These are phyloP conservation scores for Octodon degus DNA, from an alignment of 2,113 vertebrate species.

Conservation along the genomic window DNA sequence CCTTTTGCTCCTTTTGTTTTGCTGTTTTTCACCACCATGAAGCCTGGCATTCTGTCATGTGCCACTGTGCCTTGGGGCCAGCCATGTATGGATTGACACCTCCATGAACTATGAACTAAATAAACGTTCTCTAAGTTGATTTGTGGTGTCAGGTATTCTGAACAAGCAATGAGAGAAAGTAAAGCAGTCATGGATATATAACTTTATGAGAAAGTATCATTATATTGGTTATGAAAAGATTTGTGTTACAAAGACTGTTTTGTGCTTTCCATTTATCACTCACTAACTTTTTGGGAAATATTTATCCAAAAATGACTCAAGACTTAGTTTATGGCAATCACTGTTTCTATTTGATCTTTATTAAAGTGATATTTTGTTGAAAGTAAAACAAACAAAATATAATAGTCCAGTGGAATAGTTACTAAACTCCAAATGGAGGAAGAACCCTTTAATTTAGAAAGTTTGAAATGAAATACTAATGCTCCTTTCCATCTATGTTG, in stretches of 20 bases:
- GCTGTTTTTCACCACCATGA: too few relatives aligned
- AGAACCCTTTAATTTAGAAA: not conserved
- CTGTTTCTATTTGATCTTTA: not conserved
- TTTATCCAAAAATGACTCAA: not conserved
- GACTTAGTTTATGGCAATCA: not conserved
- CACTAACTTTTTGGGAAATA: not conserved
- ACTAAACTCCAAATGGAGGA: not conserved
- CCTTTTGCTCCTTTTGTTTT: too few relatives aligned
- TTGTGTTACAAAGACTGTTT: not conserved
- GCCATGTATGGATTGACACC: too few relatives aligned
- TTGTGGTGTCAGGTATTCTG: too few relatives aligned
- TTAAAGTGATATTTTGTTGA: not conserved
- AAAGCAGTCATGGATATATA: not conserved
- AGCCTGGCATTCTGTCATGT: too few relatives aligned
- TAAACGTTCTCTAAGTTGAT: too few relatives aligned
- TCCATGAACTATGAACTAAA: too few relatives aligned
- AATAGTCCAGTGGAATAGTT: not conserved
- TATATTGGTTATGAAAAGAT: not conserved
- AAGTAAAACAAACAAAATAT: not conserved
- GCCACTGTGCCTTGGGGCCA: too few relatives aligned
- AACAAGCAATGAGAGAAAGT: too few relatives aligned
- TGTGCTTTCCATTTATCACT: constrained; percentile 4
- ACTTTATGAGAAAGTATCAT: not conserved
- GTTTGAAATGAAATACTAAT: not conserved
- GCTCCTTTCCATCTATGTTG: not conserved